Evolutionary conservation across 2,888 invertebrate genomes (phyloP).

Genomic region (Ormyrus pomaceus): DNA sequence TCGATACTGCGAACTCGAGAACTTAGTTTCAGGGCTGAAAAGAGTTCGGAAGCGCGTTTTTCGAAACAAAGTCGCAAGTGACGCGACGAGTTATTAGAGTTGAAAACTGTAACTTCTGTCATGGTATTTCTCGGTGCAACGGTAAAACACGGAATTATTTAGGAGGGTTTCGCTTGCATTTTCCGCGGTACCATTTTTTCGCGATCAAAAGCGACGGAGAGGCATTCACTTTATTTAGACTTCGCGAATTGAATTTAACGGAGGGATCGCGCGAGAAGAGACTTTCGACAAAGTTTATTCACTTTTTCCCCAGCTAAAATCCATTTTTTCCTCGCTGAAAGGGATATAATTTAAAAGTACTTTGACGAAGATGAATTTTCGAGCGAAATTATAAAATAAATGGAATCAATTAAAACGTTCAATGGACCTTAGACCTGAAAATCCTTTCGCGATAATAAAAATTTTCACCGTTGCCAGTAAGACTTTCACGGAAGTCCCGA

Average conservation of each 20-base stretch:
- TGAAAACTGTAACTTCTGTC: constrained; percentile 11
- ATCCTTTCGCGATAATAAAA: not conserved
- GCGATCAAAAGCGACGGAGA: too few relatives aligned
- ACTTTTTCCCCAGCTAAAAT: too few relatives aligned
- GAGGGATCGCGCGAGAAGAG: too few relatives aligned
- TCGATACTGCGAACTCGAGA: not conserved
- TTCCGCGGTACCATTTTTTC: not conserved
- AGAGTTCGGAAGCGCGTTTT: constrained; percentile 7
- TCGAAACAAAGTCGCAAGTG: not conserved
- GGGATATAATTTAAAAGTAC: too few relatives aligned
- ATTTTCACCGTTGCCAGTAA: constrained; percentile 3
- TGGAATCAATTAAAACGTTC: not conserved
- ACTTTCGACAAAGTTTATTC: too few relatives aligned
- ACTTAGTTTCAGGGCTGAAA: not conserved
- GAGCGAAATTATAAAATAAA: too few relatives aligned
- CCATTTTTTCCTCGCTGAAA: too few relatives aligned
- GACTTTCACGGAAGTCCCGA: not conserved
- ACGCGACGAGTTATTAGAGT: constrained; percentile 12
- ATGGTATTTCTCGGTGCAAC: not conserved
- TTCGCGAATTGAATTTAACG: too few relatives aligned
- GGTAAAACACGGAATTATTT: not conserved
- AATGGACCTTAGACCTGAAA: not conserved
- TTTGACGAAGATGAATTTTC: too few relatives aligned
- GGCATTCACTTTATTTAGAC: too few relatives aligned
- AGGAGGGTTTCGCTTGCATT: constrained; percentile 2